Evolutionary conservation across 2,797 vertebrate species (phyloP).

Genomic region (Poeciliopsis turneri): DNA sequence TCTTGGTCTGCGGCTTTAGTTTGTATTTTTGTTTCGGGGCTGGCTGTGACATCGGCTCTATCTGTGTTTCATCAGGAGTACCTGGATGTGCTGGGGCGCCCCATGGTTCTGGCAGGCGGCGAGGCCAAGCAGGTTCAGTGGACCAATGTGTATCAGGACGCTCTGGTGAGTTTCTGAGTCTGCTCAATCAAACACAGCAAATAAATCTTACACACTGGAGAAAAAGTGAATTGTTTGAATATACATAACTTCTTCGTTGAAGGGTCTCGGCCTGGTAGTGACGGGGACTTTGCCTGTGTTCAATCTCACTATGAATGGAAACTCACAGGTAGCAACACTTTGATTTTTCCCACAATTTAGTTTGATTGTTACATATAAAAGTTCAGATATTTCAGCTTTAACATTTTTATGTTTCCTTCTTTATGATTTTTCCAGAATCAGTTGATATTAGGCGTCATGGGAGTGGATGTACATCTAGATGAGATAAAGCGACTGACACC

Average conservation of each 20-base stretch:
- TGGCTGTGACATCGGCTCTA: constrained; percentile 15
- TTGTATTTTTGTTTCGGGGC: constrained; percentile 24
- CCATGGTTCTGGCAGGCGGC: constrained; percentile 97
- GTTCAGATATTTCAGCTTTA: neutral
- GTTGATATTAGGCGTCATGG: constrained; percentile 97
- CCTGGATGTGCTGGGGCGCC: constrained; percentile 94
- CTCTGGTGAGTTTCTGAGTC: constrained; percentile 85
- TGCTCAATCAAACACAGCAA: constrained; percentile 8
- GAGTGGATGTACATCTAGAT: constrained; percentile 94
- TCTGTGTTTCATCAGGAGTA: constrained; percentile 88
- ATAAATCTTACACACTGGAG: neutral
- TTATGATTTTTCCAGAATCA: constrained; percentile 86
- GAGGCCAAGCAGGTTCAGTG: constrained; percentile 98
- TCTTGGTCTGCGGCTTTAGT: constrained; percentile 26
- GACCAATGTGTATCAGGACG: constrained; percentile 99
- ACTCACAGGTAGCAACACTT: constrained; percentile 80
- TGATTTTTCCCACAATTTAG: neutral
- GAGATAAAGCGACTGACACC: constrained; percentile 96
- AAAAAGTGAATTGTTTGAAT: neutral
- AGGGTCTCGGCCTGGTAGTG: constrained; percentile 96
- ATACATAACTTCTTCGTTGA: constrained; percentile 27
- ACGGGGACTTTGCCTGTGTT: constrained; percentile 97
- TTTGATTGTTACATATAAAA: neutral
- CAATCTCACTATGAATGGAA: constrained; percentile 93
- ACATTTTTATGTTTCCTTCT: neutral